These are phyloP conservation scores for Clarias gariepinus DNA, from an alignment of 2,113 vertebrate species.

Conservation along the genomic window DNA sequence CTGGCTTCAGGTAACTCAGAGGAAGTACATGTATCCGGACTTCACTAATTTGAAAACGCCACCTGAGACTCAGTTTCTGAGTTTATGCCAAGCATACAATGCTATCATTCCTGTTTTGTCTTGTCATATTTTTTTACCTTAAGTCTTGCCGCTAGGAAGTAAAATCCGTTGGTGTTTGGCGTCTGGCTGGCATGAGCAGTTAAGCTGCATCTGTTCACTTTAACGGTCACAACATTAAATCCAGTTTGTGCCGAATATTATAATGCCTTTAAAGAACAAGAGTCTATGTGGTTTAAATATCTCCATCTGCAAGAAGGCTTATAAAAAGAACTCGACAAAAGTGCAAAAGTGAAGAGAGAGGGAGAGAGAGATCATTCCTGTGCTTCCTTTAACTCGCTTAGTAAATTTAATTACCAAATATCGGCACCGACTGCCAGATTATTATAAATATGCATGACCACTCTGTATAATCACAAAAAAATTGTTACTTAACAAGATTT, in stretches of 20 bases:
- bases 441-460: not conserved
- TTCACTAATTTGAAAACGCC: not conserved
- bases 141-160: not conserved
- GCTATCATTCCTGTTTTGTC: not conserved
- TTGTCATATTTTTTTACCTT: not conserved
- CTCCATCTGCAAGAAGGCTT: not conserved
- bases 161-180: not conserved
- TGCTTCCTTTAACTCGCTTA: not conserved
- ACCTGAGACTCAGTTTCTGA: too few species aligned
- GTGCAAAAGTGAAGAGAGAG: not conserved
- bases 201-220: not conserved
- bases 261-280: not conserved
- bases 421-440: not conserved
- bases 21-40: not conserved
- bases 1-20: not conserved
- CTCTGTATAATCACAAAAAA: not conserved
- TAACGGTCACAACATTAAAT: not conserved
- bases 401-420: not conserved
- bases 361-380: not conserved
- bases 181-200: not conserved
- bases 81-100: not conserved
- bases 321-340: not conserved
- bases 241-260: not conserved
- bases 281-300: not conserved
- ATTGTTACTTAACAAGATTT: not conserved